Evolutionary conservation across 2,888 invertebrate genomes (phyloP), one percentile per base, ranked within the genome.

Genomic region (Andrena chrysosceles): DNA sequence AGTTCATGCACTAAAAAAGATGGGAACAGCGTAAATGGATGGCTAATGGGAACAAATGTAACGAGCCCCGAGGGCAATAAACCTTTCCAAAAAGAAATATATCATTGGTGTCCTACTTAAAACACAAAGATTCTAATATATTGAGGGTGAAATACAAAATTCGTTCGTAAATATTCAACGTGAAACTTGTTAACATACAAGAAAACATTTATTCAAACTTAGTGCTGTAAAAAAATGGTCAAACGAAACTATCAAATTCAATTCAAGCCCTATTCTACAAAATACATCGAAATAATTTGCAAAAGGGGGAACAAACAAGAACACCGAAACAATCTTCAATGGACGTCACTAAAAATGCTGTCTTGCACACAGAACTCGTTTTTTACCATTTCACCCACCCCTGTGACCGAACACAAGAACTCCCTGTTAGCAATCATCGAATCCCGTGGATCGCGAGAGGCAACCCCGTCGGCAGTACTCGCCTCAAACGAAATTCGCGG

Each of bases 401-500:
- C n/a, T 1, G n/a, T 60, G 31, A 5, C 31, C 20, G 52, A n/a
- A 52, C 52, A 20, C 52, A 52, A 20, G n/a, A 33, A 26, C 54
- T 23, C 16, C 29, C 16, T 29, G 23, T 48, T 33, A 66, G 16
- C 59, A 26, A 72, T 72, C 48, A 35, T 16, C 26, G n/a, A 2
- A 26, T 8, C 5, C 31, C 20, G 63, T 26, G 56, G 54, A 48
- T 16, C 10, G 48, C 23, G 1, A 13, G 59, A 20, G 10, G 59
- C 16, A 33, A 49, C 20, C 60, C 29, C 48, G 60, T 2, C 66
- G 29, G 66, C 48, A 29, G 2, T n/a, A 13, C 33, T n/a, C 26
- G 56, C 13, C 2, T 31, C 33, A 23, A 66, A 77, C 78, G 79
- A 71, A 72, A 79, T 79, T 80, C 70, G 56, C 74, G 80, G 67